These are phyloP conservation scores for Phalloptychus januarius DNA, from an alignment of 2,797 vertebrate species.

Conservation along the genomic window DNA sequence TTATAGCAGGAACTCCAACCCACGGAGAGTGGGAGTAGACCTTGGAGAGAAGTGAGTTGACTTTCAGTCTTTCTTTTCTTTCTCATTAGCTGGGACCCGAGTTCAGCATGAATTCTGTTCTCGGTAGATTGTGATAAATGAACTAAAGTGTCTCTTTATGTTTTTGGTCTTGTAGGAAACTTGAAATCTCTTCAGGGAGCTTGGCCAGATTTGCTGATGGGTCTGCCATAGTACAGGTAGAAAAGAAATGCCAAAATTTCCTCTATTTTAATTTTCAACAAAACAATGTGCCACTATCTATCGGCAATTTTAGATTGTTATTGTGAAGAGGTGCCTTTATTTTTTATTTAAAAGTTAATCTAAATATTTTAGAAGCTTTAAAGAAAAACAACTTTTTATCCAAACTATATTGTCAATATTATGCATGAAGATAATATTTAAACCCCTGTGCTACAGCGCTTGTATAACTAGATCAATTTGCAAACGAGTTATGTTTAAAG, in stretches of 20 bases:
- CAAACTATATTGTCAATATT: background rate
- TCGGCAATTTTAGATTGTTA: background rate
- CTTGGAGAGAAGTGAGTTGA: constrained; percentile 80
- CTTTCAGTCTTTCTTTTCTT: constrained; percentile 18
- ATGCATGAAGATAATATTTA: background rate
- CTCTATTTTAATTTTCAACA: background rate
- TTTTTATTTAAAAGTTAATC: background rate
- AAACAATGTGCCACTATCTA: background rate
- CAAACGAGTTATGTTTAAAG: background rate
- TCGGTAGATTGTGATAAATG: background rate
- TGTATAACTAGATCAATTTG: background rate
- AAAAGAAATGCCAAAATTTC: background rate
- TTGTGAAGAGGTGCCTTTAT: background rate
- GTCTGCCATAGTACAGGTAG: constrained; percentile 92
- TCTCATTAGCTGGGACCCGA: background rate
- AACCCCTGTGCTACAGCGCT: background rate
- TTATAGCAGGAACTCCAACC: constrained; percentile 64
- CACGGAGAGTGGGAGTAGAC: constrained; percentile 67
- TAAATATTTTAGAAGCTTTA: background rate
- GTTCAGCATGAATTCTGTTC: background rate
- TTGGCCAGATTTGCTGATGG: constrained; percentile 96
- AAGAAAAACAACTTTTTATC: background rate
- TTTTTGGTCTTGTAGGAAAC: constrained; percentile 82
- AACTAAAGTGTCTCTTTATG: background rate
- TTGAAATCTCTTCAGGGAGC: constrained; percentile 92